Evolutionary conservation across 1,140 invertebrate species (phyloP), one percentile per base, ranked within the genome.

Genomic region (Vanessa tameamea): DNA sequence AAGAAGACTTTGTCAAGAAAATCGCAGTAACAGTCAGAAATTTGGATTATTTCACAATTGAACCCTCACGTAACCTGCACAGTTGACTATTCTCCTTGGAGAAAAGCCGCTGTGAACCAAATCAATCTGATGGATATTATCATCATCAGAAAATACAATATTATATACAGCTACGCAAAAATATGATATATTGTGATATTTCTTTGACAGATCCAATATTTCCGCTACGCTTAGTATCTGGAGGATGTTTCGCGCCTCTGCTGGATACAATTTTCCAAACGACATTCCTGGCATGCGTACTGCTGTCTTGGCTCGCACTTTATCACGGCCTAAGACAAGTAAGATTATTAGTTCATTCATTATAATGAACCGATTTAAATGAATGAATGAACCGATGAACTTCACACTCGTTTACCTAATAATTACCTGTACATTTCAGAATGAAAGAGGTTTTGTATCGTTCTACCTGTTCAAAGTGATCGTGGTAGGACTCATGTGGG

Each of bases 271-370:
- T 98, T 47, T 95, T 98, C 69, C 98, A 99, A 93, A 96, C 97
- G 0, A 96, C 97, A 5, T 99, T 99, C 92, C 93, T 99, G 0
- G 97, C 96, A 85, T 95, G 95, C 3, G 93, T 99, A 57, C 94
- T 99, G 64, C 94, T 99, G 79, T 99, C 98, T 85, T 99, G 98
- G 98, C 94, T 99, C 6, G 97, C 97, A 82, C 95, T 98, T 68
- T 99, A 99, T 93, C 98, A 99, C 89, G 98, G 98, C 26, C 93
- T 99, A 15, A 93, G 98, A 86, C 98, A 99, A 95, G 97, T 98
- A 93, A 61, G 23, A 16, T n/a, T n/a, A 23, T 16, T 9, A n/a
- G 2, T 7, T 55, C 0, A 55, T 20, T n/a, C 3, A 37, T 37
- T 37, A 37, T 9, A 43, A 43, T 1, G 7, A 43, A 43, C 7